These are phyloP conservation scores for Varroa destructor DNA, from an alignment of 1,140 invertebrate species.

Conservation along the genomic window DNA sequence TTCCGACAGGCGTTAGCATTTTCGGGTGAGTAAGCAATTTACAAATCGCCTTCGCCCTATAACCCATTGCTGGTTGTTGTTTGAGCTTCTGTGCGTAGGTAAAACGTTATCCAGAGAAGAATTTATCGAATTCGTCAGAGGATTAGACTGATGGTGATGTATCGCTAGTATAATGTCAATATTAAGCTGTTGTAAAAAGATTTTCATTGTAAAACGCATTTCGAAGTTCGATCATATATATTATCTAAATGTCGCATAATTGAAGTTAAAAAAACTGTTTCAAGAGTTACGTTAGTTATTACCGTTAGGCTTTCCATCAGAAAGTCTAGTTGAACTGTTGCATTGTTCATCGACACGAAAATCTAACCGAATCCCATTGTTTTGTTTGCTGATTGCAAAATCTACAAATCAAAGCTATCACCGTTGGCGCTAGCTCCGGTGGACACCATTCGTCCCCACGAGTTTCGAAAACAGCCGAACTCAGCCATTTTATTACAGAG, in stretches of 20 bases:
- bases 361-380: background rate
- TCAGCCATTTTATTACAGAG: constrained; percentile 60
- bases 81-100: background rate
- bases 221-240: no score
- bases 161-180: no score
- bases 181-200: no score
- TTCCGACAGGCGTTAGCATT: constrained; percentile 60
- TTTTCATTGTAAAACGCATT: no score
- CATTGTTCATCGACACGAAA: background rate
- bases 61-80: background rate
- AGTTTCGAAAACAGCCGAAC: constrained; percentile 43
- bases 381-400: constrained; percentile 11
- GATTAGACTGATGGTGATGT: no score
- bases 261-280: no score
- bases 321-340: background rate
- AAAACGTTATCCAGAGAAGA: no score
- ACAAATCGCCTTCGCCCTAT: no score
- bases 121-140: no score
- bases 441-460: constrained; percentile 4
- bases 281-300: no score
- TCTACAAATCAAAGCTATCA: background rate
- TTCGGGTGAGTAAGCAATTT: constrained; percentile 40
- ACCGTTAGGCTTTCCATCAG: no score
- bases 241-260: no score
- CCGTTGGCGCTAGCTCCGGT: constrained; percentile 18